Evolutionary conservation across 2,113 vertebrate species (phyloP), one percentile per base, ranked within the genome.

Genomic region (Python bivittatus): DNA sequence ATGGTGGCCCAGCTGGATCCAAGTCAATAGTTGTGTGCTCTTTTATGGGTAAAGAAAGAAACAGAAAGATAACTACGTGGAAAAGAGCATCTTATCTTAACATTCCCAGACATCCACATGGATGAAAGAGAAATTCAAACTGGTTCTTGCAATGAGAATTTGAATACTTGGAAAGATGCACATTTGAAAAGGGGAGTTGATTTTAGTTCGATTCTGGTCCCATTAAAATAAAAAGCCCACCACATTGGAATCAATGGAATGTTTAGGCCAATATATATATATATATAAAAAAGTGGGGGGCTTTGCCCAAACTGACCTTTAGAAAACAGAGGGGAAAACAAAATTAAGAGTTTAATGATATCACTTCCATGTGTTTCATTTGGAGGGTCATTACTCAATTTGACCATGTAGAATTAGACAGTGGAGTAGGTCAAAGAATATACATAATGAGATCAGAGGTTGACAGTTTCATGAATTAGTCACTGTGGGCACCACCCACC

Each of bases 151-250:
- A 91, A 52, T 7, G 20, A 87, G 15, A 0, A 0, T 64, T 95
- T 54, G 23, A 91, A 93, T 25, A 10, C 61, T 23, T 12, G 13
- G 12, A 29, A 79, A 1, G 4, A 1, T 1, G 25, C 20, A 86
- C 15, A 6, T 84, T 64, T 6, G 3, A 10, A 20, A 72, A 93
- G 86, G 25, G 54, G 0, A 7, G 5, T 85, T 25, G 11, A 0
- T 23, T 61, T 9, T 25, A 0, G n/a, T 56, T 29, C 84, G 44
- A 86, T 58, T 23, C 0, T 1, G 33, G 10, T 93, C 58, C 53
- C 4, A 2, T 0, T 64, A 48, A 91, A 48, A 29, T 42, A 38
- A 44, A 0, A 0, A 44, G 12, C 22, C 8, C 6, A 79, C 29
- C 44, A 0, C n/a, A 1, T 0, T n/a, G 1, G 48, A 17, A 22